These are phyloP conservation scores for Acleris sparsana DNA, from an alignment of 2,888 invertebrate species.

Conservation along the genomic window DNA sequence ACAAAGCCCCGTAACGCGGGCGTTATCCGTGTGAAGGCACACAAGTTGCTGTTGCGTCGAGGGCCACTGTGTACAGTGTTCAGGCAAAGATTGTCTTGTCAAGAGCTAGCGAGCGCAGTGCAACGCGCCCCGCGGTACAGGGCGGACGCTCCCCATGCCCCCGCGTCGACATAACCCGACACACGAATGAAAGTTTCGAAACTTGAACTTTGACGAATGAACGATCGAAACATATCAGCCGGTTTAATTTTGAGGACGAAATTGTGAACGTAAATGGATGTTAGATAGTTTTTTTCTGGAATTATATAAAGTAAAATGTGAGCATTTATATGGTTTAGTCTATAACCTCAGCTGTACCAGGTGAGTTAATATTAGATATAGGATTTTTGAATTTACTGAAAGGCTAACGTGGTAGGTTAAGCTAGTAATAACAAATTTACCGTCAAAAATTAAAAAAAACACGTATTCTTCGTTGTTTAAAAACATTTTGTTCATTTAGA, in stretches of 20 bases:
- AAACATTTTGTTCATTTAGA: too few species aligned
- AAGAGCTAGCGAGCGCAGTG: conserved; percentile 72
- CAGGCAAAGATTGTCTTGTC: conserved; percentile 80
- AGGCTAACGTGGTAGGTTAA: too few species aligned
- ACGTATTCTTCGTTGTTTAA: too few species aligned
- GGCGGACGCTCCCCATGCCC: conserved; percentile 69
- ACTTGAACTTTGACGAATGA: conserved; percentile 19
- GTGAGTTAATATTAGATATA: conserved; percentile 22
- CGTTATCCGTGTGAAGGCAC: conserved; percentile 73
- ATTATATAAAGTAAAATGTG: conserved; percentile 20
- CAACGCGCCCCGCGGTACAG: conserved; percentile 67
- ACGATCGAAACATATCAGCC: conserved; percentile 9
- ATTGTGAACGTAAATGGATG: conserved; percentile 32
- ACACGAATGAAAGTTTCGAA: conserved; percentile 33
- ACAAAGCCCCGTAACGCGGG: conserved; percentile 68
- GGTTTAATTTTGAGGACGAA: conserved; percentile 8
- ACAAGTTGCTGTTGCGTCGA: conserved; percentile 72
- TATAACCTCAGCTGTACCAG: conserved; percentile 14
- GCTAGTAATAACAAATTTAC: too few species aligned
- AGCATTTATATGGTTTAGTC: conserved; percentile 7
- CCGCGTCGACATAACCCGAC: conserved; percentile 44
- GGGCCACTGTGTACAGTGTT: conserved; percentile 60
- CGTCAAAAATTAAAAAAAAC: too few species aligned
- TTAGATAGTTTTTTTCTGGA: conserved; percentile 16
- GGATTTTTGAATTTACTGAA: too few species aligned